Percentiles rank a stretch among this genome's conserved stretches.
These are phyloP conservation scores for Emydura subglobosa DNA, from an alignment of 2,113 vertebrate genomes.

Conservation along the genomic window DNA sequence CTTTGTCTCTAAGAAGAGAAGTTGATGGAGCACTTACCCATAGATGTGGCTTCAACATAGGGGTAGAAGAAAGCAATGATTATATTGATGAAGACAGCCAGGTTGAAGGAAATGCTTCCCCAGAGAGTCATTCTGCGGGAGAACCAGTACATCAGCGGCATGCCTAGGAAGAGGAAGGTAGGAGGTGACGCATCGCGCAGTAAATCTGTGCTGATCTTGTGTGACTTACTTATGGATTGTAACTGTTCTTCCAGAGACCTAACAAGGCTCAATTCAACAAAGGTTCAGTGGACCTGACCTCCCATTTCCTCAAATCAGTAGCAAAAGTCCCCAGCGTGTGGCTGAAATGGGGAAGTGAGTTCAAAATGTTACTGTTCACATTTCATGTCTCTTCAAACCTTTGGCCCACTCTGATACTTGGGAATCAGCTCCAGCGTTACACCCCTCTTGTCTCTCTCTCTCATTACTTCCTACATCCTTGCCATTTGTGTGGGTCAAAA, in stretches of 20 bases:
- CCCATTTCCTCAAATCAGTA: background rate
- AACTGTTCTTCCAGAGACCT: background rate
- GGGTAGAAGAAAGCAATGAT: slow-evolving; percentile 99
- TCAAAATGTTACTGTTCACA: background rate
- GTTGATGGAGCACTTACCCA: slow-evolving; percentile 69
- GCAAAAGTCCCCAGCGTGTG: background rate
- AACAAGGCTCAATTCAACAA: background rate
- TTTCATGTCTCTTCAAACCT: background rate
- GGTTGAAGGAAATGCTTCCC: slow-evolving; percentile 98
- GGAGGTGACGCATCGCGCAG: background rate
- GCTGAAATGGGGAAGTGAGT: background rate
- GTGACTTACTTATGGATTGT: background rate
- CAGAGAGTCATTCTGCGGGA: slow-evolving; percentile 96
- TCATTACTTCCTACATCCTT: background rate
- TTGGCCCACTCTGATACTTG: background rate
- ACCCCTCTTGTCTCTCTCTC: background rate
- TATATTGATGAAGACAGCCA: slow-evolving; percentile 98
- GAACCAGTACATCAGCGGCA: slow-evolving; percentile 97
- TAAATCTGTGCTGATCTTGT: slow-evolving; percentile 35
- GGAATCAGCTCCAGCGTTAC: background rate
- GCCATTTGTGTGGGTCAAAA: background rate
- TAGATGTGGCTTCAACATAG: slow-evolving; percentile 88
- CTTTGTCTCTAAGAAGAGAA: background rate
- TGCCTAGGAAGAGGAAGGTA: slow-evolving; percentile 82
- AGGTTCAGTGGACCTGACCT: background rate